Base-by-base conservation (phyloP, 92 coral and sea anemone species). In the Micromussa lordhowensis region DNA sequence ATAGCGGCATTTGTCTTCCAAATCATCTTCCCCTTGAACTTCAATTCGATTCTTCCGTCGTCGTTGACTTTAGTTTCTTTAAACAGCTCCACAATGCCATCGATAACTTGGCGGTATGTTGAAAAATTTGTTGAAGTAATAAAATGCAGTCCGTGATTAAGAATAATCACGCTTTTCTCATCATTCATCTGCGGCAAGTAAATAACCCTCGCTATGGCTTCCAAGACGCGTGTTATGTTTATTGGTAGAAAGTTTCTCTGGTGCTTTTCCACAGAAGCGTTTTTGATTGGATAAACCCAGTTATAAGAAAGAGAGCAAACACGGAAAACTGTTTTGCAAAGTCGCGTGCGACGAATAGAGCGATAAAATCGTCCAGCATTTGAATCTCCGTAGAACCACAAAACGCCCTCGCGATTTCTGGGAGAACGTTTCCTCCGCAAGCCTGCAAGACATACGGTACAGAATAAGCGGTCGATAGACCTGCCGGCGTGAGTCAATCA, bases 371-470 rank as follows among this genome's bases (percentile, higher is more conserved):
- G 90, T 19, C 91, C 87, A 30, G 96, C 96, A 29, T 89, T 90
- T 21, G 99, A 96, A 82, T 96, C 99, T 1, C 99, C 99, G 87
- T 96, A 96, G 58, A 96, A 88, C 99, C 99, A 96, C 0, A 96
- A 76, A 3, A 94, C 77, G 1, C 97, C 97, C 49, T 92, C 79
- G 15, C 71, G 79, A 48, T 75, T 59, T 44, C 88, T 75, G 1
- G 82, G 82, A 36, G 88, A 85, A 58, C 3, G 77, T 19, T 35
- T 64, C 74, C n/a, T 21, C 88, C 88, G 38, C 75, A 85, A 85
- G 4, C 88, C 88, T 85, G 88, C 1, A 9, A 40, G 48, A 40
- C 48, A 40, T 40, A 40, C 3, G 48, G 48, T 40, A 40, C 48
- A 40, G 48, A 40, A 40, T 40, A 40, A 5, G 48, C 48, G 48